Evolutionary conservation across 2,797 vertebrate genomes (phyloP), one percentile per base, ranked within the genome.

Genomic region (Podarcis siculus): DNA sequence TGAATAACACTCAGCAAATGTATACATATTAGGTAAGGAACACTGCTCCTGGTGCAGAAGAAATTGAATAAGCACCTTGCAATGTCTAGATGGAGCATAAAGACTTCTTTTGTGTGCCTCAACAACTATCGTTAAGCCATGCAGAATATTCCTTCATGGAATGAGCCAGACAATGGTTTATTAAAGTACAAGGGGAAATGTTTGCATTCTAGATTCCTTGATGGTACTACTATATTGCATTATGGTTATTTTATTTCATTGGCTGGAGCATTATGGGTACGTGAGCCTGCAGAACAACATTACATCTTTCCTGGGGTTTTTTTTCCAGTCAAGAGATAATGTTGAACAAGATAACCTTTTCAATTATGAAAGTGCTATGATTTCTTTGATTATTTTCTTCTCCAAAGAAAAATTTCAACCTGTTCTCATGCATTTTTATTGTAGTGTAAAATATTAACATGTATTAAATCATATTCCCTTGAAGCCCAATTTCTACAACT

Each of bases 1-100:
- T 97, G 97, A 97, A 97, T 98, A 98, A 98, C 97, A 95, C 96
- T 98, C 96, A 95, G 96, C 97, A 97, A 97, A 98, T 98, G 95
- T 97, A 97, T 97, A 97, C 95, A 94, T 97, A 97, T 97, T 97
- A 98, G 95, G 96, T 96, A 96, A 96, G 95, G 95, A 95, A 95
- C 96, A 94, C 95, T 96, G 96, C 96, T 95, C 95, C 94, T 96
- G 96, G 95, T 95, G 96, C 94, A 95, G 96, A 96, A 96, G 95
- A 97, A 97, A 97, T 96, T 93, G 96, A 97, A 94, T 95, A 93
- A 96, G 95, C 91, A 96, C 95, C 89, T 94, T 97, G 94, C 93
- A 95, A 95, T 79, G 45, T 89, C 95, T 93, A 96, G 95, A 96
- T 95, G 94, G 92, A 96, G 94, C 95, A 96, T 96, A 97, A 96